Percentiles rank a stretch among this genome's conserved stretches.
Conservation (phyloP, 2,113 vertebrate genomes). For the Axis porcinus region DNA sequence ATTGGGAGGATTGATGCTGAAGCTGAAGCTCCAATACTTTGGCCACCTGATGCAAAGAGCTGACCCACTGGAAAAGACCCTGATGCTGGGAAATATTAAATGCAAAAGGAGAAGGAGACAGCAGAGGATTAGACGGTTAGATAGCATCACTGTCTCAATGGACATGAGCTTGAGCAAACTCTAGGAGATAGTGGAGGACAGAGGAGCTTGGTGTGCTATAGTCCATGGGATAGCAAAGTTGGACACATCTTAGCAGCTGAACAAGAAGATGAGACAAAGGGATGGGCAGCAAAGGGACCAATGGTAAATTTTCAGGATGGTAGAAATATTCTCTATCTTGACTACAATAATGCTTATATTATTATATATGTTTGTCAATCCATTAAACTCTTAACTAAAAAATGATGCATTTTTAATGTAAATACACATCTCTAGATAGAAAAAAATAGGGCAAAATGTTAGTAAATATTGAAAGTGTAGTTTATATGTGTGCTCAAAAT, state of each 20-base stretch:
- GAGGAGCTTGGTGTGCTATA: background rate
- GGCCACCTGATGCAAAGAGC: background rate
- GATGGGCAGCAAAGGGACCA: background rate
- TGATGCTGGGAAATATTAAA: background rate
- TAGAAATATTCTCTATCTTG: background rate
- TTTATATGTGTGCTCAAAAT: background rate
- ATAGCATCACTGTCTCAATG: background rate
- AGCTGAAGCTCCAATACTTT: background rate
- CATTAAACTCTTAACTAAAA: background rate
- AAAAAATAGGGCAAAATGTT: background rate
- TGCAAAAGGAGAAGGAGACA: background rate
- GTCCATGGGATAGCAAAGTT: background rate
- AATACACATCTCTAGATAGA: background rate
- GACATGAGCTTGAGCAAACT: background rate
- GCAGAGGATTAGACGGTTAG: background rate
- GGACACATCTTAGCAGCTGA: background rate
- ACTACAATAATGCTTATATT: background rate
- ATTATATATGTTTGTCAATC: background rate
- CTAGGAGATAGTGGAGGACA: background rate
- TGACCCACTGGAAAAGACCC: background rate
- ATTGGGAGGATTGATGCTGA: background rate
- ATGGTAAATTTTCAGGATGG: background rate
- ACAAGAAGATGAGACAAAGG: background rate
- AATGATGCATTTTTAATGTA: background rate
- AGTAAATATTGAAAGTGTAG: background rate